Conservation (phyloP, 2,888 invertebrate genomes). For the Andrena chrysosceles region DNA sequence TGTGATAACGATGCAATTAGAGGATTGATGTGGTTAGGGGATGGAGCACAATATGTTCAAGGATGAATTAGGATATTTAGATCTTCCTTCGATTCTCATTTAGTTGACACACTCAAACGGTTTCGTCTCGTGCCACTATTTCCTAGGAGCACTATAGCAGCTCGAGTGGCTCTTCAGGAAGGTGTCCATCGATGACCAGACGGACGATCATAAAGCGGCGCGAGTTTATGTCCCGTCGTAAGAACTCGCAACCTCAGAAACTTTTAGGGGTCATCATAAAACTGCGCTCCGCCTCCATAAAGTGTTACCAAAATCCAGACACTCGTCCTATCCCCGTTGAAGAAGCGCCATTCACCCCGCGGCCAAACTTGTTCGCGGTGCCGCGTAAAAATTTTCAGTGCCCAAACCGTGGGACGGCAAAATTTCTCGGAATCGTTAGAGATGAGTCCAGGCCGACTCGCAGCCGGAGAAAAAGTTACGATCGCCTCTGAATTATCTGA, state of each 20-base stretch:
- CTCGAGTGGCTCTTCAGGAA: neutral
- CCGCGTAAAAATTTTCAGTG: no score
- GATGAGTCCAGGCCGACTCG: neutral
- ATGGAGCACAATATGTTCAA: no score
- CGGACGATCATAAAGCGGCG: slow-evolving; percentile 18
- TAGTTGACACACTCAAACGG: no score
- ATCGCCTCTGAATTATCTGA: slow-evolving; percentile 33
- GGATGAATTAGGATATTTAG: no score
- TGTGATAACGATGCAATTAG: neutral
- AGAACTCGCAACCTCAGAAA: slow-evolving; percentile 7
- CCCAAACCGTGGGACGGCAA: neutral
- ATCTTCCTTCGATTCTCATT: no score
- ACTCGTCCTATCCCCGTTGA: no score
- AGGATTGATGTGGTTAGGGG: no score
- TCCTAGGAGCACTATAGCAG: no score
- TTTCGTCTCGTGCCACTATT: no score
- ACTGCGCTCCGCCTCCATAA: slow-evolving; percentile 4
- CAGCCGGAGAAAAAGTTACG: slow-evolving; percentile 2
- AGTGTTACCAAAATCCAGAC: slow-evolving; percentile 1
- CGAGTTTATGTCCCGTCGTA: slow-evolving; percentile 17
- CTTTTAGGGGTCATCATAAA: neutral
- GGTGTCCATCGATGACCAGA: slow-evolving; percentile 22
- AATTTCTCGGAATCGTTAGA: neutral
- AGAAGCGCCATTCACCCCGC: neutral
- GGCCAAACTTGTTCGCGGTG: no score